Conservation (phyloP, 2,797 vertebrate genomes). For the Pangasius djambal region DNA sequence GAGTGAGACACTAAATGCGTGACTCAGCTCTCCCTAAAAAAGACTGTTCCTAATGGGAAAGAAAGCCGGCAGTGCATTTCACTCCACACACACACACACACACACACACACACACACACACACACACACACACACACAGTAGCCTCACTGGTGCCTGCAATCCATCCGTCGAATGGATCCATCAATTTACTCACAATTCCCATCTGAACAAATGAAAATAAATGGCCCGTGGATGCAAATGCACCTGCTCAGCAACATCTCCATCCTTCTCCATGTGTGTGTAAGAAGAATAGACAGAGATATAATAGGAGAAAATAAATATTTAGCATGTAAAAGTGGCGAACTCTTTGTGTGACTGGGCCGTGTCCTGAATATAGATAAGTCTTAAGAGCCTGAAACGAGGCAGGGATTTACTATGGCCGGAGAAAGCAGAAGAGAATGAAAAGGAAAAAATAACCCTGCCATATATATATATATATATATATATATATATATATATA, state of each 20-base stretch:
- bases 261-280: neutral
- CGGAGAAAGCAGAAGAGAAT: neutral
- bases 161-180: conserved; percentile 15
- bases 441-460: neutral
- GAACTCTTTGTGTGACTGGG: conserved; percentile 21
- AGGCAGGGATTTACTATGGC: conserved; percentile 32
- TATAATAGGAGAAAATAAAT: conserved; percentile 35
- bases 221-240: conserved; percentile 31
- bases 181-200: conserved; percentile 28
- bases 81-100: conserved; percentile 47
- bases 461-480: neutral
- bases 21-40: conserved; percentile 46
- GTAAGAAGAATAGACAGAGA: neutral
- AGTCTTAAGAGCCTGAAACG: conserved; percentile 18
- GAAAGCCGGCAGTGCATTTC: conserved; percentile 36
- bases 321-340: conserved; percentile 26
- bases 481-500: neutral
- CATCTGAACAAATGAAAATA: conserved; percentile 34
- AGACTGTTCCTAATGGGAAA: conserved; percentile 50
- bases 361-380: conserved; percentile 41
- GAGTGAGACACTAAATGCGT: conserved; percentile 57
- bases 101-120: neutral
- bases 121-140: conserved; percentile 5
- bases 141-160: conserved; percentile 26
- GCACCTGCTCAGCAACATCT: conserved; percentile 16